Evolutionary conservation across 2,113 vertebrate genomes (phyloP), one percentile per base, ranked within the genome.

Genomic region (Bubo bubo): DNA sequence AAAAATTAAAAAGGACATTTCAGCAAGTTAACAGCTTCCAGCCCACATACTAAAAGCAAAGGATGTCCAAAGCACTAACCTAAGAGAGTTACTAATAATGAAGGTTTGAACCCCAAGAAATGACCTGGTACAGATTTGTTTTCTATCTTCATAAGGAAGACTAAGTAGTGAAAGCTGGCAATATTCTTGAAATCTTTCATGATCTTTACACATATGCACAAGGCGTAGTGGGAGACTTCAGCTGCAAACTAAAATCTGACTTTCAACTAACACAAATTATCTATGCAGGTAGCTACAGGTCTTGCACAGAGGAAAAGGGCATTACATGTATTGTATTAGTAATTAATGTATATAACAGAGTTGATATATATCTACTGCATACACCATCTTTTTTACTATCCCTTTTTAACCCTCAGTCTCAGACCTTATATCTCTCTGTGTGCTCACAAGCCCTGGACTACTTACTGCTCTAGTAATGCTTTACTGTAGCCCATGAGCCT

Each of bases 401-500:
- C 7, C 1, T 62, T 91, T 77, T 66, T 77, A 37, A 58, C 7
- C 6, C 16, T 55, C 16, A 62, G 13, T 9, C 35, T 67, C 39
- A 49, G 56, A 53, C 12, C 18, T n/a, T 20, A 13, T 2, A 60
- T 7, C 6, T 56, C n/a, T 27, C n/a, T 58, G 4, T 27, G 4
- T 7, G 2, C 4, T 76, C 45, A 16, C 26, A 77, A 79, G 28
- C 19, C 30, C 28, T 28, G 12, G 35, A 58, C 10, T 67, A 59
- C 8, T 30, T 70, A 66, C 9, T 50, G 23, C 18, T 47, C 21
- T 45, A 45, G 1, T 34, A 47, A 32, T 21, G 45, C 24, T 45
- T 28, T 4, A 32, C 6, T 27, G 10, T 2, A 86, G 45, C 21
- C 35, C 30, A 49, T 0, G 0, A 82, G 30, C 14, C 59, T 59